phyloP scores from a whole-genome alignment of 2,888 invertebrate species.

The Anorthoa munda region DNA sequence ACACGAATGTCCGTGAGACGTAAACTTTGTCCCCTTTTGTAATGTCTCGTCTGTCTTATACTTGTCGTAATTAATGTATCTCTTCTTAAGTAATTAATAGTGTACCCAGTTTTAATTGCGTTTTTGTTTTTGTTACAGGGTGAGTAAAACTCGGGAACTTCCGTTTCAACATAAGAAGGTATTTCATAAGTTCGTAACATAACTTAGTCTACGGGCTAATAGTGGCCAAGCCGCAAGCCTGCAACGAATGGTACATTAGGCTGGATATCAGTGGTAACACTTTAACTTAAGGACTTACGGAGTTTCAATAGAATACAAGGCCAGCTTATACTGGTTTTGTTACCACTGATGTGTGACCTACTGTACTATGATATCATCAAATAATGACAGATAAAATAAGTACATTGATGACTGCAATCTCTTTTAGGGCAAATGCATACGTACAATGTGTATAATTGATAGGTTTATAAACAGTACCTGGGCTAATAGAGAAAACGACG shows the following conservation, averaged over 20 bases:
- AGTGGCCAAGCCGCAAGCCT: neutral
- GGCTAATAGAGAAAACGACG: too few relatives aligned
- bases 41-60: slow-evolving; percentile 18
- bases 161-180: slow-evolving; percentile 13
- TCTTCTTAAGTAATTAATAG: slow-evolving; percentile 14
- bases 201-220: neutral
- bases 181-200: neutral
- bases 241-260: neutral
- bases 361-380: neutral
- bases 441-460: neutral
- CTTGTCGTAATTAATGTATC: slow-evolving; percentile 42
- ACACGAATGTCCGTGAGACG: slow-evolving; percentile 47
- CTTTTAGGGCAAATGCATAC: neutral
- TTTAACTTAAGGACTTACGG: neutral
- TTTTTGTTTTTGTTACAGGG: slow-evolving; percentile 64
- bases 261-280: neutral
- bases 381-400: neutral
- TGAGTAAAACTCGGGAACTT: slow-evolving; percentile 43
- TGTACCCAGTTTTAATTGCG: slow-evolving; percentile 29
- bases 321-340: neutral
- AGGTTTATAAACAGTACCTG: slow-evolving; percentile 1
- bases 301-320: neutral
- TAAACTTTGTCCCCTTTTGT: slow-evolving; percentile 47
- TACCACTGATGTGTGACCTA: neutral
- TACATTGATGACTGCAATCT: neutral